Evolutionary conservation across 2,113 vertebrate genomes (phyloP), one percentile per base, ranked within the genome.

Genomic region (Regulus satrapa): DNA sequence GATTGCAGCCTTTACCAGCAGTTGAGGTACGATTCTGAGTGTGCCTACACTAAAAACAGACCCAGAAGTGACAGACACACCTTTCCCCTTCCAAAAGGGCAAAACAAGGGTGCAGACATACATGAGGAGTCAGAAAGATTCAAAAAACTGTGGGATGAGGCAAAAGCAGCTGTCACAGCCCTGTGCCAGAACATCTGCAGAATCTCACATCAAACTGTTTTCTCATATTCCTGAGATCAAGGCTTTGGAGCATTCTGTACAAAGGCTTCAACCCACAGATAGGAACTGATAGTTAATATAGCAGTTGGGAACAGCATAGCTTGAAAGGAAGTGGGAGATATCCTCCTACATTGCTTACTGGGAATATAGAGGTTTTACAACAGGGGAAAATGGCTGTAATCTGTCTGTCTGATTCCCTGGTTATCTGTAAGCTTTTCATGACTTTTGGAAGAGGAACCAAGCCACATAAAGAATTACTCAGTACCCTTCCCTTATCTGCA

Each of bases 211-310:
- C 79, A 69, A 48, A 86, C 75, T 52, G 20, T 84, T 77, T 86
- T 90, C 88, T 77, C 85, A 51, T 93, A 80, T 91, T 90, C 75
- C 88, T 19, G 79, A 96, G 94, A 97, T 90, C 85, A 97, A 95
- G 94, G 85, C 85, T 93, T 84, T 63, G 63, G 51, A 83, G 43
- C 2, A 1, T 63, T 92, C 83, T 90, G 52, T 56, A 92, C 40
- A 93, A 94, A 96, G 82, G 74, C 63, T 72, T 85, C 88, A 90
- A 15, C 36, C 72, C 76, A 80, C 88, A 88, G 85, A 96, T 90
- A 95, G 75, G 51, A 94, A 93, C 79, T 43, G 88, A 94, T 63
- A 92, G 76, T 59, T 86, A 91, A 82, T 75, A 38, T 14, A 81
- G 87, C 73, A 88, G 73, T 87, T 67, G 73, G 85, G 77, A 97